phyloP scores from a whole-genome alignment of 1,140 invertebrate genomes.

The Macrocentrus cingulum region DNA sequence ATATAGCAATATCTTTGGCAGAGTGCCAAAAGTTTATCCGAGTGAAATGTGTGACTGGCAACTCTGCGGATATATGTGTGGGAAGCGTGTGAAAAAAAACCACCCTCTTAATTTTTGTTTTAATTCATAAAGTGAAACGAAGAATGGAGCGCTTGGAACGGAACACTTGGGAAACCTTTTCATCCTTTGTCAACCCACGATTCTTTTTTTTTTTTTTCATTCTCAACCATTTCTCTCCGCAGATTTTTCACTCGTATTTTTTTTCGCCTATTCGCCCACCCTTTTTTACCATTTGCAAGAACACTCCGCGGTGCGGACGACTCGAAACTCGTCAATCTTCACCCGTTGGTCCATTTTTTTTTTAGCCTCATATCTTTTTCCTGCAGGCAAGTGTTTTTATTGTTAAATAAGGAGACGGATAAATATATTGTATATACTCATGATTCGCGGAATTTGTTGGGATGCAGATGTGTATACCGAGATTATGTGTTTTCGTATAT shows the following conservation, averaged over 20 bases:
- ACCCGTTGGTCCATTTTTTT: too few species aligned
- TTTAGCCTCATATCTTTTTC: too few species aligned
- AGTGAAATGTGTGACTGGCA: constrained; percentile 30
- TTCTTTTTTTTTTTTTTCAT: constrained; percentile 21
- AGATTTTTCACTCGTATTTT: constrained; percentile 4
- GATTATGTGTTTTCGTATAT: not conserved
- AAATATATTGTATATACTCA: too few species aligned
- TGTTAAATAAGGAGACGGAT: too few species aligned
- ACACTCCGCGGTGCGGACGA: too few species aligned
- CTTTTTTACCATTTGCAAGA: too few species aligned
- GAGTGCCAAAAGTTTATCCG: constrained; percentile 31
- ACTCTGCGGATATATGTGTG: constrained; percentile 21
- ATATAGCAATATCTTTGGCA: constrained; percentile 27
- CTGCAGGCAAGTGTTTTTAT: too few species aligned
- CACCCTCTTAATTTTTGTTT: constrained; percentile 18
- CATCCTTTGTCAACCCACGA: constrained; percentile 23
- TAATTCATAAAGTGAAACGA: constrained; percentile 18
- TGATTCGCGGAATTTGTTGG: too few species aligned
- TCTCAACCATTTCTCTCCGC: constrained; percentile 17
- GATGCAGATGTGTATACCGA: not conserved
- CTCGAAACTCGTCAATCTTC: too few species aligned
- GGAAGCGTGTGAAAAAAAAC: not conserved
- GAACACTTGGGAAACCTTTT: constrained; percentile 25
- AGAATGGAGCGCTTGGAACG: constrained; percentile 10
- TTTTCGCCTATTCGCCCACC: not conserved